Evolutionary conservation across 1,140 invertebrate genomes (phyloP), one percentile per base, ranked within the genome.

Genomic region (Probaryconus sp.): DNA sequence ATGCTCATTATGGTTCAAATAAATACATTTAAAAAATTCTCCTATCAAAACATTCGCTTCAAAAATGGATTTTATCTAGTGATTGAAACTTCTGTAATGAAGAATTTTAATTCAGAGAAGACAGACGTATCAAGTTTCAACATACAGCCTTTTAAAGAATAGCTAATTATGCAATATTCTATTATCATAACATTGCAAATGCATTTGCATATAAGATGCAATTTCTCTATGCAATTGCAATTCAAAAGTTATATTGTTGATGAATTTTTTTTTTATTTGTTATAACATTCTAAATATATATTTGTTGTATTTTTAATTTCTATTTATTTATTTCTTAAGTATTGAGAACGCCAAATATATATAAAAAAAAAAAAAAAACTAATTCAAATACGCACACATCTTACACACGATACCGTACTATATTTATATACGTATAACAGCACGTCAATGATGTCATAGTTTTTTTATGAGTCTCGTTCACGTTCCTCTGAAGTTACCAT

Each of bases 391-490:
- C 18, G 11, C 26, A 37, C 2, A 42, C 51, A 31, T 24, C 5
- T 16, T 17, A 26, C 16, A 55, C 35, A 65, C 74, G 71, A 77
- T 48, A 63, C 16, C 51, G 35, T 73, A 77, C 77, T 81, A 81
- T 80, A 80, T 78, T 70, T 80, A 79, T 73, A 76, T 17, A 38
- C 55, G 58, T 31, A 58, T 38, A 13, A 50, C 50, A 31, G 28
- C 21, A 26, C 53, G 31, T 21, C 14, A 26, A 20, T 81, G 80
- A 82, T 79, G 77, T 83, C 82, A 82, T 81, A 20, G 56, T 79
- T 74, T 76, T 80, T 70, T 51, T 67, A 63, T 65, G 30, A 55
- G 10, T 21, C 11, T 53, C 21, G 17, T 35, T 65, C 61, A 55
- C 21, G 21, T 37, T 53, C 21, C 7, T 53, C 17, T 13, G 47